Evolutionary conservation across 1,140 invertebrate species (phyloP).

Genomic region (Drosophila prosaltans): DNA sequence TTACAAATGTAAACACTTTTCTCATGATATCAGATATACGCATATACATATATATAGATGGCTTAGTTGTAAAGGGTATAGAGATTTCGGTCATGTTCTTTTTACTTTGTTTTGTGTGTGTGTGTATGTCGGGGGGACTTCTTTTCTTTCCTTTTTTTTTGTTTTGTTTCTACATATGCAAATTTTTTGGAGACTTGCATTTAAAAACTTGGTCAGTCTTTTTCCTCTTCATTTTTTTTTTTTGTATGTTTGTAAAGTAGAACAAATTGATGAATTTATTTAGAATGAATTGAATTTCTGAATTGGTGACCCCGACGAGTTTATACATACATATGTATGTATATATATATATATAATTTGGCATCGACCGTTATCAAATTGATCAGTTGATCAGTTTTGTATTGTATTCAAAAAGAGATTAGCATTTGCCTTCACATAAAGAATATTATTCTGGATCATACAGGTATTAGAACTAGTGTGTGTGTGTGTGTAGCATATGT

Average conservation of each 20-base stretch:
- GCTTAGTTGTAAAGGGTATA: too few species aligned
- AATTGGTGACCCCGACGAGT: slow-evolving; percentile 16
- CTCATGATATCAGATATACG: too few species aligned
- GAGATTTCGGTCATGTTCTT: too few species aligned
- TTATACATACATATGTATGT: too few species aligned
- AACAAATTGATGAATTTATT: slow-evolving; percentile 15
- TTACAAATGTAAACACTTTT: too few species aligned
- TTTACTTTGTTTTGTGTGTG: background rate
- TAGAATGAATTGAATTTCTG: slow-evolving; percentile 14
- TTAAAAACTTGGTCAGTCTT: slow-evolving; percentile 28
- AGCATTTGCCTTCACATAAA: background rate
- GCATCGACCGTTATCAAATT: background rate
- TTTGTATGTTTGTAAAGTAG: slow-evolving; percentile 18
- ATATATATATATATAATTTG: slow-evolving; percentile 1
- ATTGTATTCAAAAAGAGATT: slow-evolving; percentile 2
- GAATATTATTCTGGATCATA: slow-evolving; percentile 19
- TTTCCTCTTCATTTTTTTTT: slow-evolving; percentile 1
- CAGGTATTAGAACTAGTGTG: background rate
- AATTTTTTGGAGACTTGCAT: slow-evolving; percentile 26
- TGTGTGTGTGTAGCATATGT: slow-evolving; percentile 12
- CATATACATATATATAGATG: too few species aligned
- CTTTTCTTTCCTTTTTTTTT: background rate
- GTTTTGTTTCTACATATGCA: slow-evolving; percentile 16
- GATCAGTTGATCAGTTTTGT: background rate
- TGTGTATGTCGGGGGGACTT: background rate